Base-by-base conservation (phyloP, 2,888 invertebrate genomes). In the Herminia tarsipennalis region DNA sequence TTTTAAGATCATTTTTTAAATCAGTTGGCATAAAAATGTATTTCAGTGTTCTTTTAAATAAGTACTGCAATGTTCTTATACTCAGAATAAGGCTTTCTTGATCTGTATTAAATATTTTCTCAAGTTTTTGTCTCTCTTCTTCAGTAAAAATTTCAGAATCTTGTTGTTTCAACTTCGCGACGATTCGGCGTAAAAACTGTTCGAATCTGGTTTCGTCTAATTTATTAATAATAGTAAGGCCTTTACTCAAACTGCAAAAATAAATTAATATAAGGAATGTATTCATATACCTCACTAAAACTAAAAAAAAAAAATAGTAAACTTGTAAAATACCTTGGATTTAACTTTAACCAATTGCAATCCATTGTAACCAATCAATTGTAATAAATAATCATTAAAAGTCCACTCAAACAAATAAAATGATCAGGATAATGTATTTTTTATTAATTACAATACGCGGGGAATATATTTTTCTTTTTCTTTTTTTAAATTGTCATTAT, bases 1-100 rank as follows among this genome's bases (percentile, higher is more conserved):
- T 47, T 43, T 68, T 73, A 4, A 91, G 68, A 69, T 89, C 86
- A 52, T 52, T 74, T 66, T 83, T 88, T 18, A 91, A 72, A 66
- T 85, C 65, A n/a, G 56, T 40, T 9, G 91, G 90, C 87, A 88
- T 88, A 53, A 89, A 86, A 38, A 91, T 84, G 55, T 71, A 90
- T 56, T 87, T 91, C 1, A 85, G 47, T 53, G 86, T 70, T 59
- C 78, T 81, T 66, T 83, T 89, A 27, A 81, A 81, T 40, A 90
- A 56, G 60, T 85, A 89, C 16, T 83, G 65, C 25, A 87, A 61
- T 22, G 86, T 83, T 78, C 86, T 89, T 4, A 89, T 81, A 9
- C 78, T 73, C 38, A 89, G 43, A 1, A 72, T 48, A 36, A 90
- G 67, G 35, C 59, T 74, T 24, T 83, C 84, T 58, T 80, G 76